These are phyloP conservation scores for Thyatira batis DNA, from an alignment of 2,888 invertebrate genomes.

Conservation along the genomic window DNA sequence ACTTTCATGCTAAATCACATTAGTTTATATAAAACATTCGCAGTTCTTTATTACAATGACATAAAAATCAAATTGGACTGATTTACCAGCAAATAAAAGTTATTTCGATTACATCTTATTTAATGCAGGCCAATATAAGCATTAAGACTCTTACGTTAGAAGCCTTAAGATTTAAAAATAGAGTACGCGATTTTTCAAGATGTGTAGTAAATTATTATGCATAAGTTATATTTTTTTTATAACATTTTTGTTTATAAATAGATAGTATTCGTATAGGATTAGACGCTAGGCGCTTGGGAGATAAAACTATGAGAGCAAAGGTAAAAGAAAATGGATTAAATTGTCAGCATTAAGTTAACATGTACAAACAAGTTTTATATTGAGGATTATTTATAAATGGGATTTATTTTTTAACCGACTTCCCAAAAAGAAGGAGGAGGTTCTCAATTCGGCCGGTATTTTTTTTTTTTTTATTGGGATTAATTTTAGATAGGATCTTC, in stretches of 20 bases:
- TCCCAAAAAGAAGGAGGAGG: no score
- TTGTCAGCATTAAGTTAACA: no score
- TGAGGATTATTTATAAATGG: no score
- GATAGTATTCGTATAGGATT: constrained; percentile 58
- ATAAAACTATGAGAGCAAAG: constrained; percentile 18
- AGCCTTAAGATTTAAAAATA: constrained; percentile 33
- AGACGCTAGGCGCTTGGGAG: constrained; percentile 43
- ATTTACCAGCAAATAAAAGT: not conserved
- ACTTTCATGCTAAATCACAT: constrained; percentile 18
- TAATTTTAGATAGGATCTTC: no score
- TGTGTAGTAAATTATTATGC: constrained; percentile 14
- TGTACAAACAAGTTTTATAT: no score
- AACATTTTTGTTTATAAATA: constrained; percentile 77
- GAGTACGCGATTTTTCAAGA: constrained; percentile 20
- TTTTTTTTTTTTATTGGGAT: no score
- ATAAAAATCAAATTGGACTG: constrained; percentile 36
- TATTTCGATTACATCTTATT: not conserved
- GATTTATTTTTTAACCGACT: no score
- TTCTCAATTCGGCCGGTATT: no score
- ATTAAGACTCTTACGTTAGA: constrained; percentile 24
- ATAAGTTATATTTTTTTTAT: constrained; percentile 62
- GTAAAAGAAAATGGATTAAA: not conserved
- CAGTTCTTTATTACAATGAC: constrained; percentile 5
- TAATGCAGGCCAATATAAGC: constrained; percentile 16
- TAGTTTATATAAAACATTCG: constrained; percentile 7